phyloP scores from a whole-genome alignment of 2,113 vertebrate species.

The Dinomys branickii region DNA sequence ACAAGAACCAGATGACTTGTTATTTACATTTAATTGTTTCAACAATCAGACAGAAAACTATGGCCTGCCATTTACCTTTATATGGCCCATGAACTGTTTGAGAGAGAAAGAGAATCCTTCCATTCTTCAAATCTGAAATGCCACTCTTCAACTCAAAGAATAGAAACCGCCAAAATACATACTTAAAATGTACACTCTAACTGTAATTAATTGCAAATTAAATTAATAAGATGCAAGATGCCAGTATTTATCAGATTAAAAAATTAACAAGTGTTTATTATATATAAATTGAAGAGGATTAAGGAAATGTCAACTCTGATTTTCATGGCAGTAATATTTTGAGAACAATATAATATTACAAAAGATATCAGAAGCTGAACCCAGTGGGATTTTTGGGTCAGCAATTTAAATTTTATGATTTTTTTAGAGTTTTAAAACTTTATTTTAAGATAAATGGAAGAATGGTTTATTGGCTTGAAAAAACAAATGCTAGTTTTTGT shows the following conservation, averaged over 20 bases:
- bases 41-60: background rate
- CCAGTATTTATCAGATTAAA: background rate
- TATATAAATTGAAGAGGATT: background rate
- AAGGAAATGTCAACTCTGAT: background rate
- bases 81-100: background rate
- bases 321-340: background rate
- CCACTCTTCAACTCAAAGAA: conserved; percentile 13
- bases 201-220: background rate
- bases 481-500: background rate
- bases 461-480: conserved; percentile 15
- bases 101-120: background rate
- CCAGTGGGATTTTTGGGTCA: background rate
- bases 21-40: conserved; percentile 12
- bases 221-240: background rate
- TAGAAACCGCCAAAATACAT: background rate
- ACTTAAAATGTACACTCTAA: background rate
- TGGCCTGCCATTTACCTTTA: background rate
- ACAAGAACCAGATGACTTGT: background rate
- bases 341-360: background rate
- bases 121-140: conserved; percentile 22
- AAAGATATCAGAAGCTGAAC: background rate
- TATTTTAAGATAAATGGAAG: background rate
- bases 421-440: background rate
- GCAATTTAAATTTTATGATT: background rate
- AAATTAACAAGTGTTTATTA: background rate